phyloP scores from a whole-genome alignment of 2,888 invertebrate species.

The Eurois occulta region DNA sequence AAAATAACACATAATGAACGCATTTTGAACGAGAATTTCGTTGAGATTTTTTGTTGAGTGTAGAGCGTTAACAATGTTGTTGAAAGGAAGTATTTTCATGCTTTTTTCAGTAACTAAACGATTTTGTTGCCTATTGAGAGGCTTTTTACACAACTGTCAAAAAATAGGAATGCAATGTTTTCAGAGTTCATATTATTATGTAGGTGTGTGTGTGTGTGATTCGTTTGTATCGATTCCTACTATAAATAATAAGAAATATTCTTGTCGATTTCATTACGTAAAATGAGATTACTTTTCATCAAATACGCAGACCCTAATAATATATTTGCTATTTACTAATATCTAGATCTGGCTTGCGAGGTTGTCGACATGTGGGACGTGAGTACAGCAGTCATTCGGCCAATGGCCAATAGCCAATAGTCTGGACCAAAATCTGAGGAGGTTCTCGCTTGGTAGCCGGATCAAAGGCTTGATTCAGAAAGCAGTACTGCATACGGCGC shows the following conservation, averaged over 20 bases:
- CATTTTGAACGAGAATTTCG: neutral
- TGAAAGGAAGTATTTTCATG: neutral
- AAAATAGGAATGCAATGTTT: neutral
- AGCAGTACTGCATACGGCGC: too few species aligned
- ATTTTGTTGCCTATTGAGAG: neutral
- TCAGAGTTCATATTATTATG: neutral
- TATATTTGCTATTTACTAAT: too few species aligned
- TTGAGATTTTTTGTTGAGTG: neutral
- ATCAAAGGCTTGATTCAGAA: too few species aligned
- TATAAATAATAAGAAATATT: neutral
- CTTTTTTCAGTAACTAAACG: neutral
- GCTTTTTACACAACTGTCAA: neutral
- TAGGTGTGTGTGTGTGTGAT: neutral
- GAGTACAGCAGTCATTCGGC: too few species aligned
- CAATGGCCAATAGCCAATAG: too few species aligned
- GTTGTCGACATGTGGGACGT: too few species aligned
- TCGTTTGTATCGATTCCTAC: neutral
- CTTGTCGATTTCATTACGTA: neutral
- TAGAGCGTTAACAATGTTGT: neutral
- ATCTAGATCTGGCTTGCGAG: too few species aligned
- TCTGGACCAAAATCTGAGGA: too few species aligned
- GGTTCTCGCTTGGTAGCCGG: too few species aligned
- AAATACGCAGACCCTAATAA: too few species aligned
- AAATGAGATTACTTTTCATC: too few species aligned
- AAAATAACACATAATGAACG: conserved; percentile 13